A percentile compares a stretch with the other conserved stretches of the same genome.
phyloP scores from a whole-genome alignment of 2,888 invertebrate species.

The Amphipoea lucens region DNA sequence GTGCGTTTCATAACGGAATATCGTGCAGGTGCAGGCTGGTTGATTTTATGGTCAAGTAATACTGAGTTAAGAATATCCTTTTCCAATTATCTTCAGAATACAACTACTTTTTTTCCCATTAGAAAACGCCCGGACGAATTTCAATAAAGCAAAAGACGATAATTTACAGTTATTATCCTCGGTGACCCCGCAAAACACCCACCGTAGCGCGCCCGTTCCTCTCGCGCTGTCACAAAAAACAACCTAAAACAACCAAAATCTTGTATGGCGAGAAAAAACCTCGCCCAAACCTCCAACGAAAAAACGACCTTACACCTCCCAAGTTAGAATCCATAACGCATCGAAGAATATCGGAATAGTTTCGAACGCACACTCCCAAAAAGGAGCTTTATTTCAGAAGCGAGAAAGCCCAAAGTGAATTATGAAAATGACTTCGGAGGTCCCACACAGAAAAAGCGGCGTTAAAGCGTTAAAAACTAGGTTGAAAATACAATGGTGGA shows the following conservation, averaged over 20 bases:
- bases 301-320: slow-evolving; percentile 71
- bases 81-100: slow-evolving; percentile 28
- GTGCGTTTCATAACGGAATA: background rate
- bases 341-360: slow-evolving; percentile 63
- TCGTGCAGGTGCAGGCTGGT: background rate
- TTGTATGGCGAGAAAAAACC: slow-evolving; percentile 87
- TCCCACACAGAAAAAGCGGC: slow-evolving; percentile 69
- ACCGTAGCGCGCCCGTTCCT: slow-evolving; percentile 83
- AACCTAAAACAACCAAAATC: slow-evolving; percentile 85
- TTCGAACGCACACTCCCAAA: slow-evolving; percentile 80
- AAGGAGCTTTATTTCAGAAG: slow-evolving; percentile 89
- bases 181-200: slow-evolving; percentile 90
- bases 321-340: slow-evolving; percentile 69
- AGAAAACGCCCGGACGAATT: slow-evolving; percentile 84
- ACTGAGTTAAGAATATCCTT: background rate
- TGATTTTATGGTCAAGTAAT: background rate
- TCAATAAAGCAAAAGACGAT: slow-evolving; percentile 89
- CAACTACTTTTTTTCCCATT: slow-evolving; percentile 76
- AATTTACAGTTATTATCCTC: slow-evolving; percentile 90
- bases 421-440: slow-evolving; percentile 80
- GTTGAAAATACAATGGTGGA: slow-evolving; percentile 68
- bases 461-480: slow-evolving; percentile 67
- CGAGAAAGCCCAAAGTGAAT: slow-evolving; percentile 89
- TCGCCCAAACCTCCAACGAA: slow-evolving; percentile 62
- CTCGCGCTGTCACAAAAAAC: slow-evolving; percentile 87